Conservation (phyloP, 1,140 invertebrate genomes). For the Radopholus similis region DNA sequence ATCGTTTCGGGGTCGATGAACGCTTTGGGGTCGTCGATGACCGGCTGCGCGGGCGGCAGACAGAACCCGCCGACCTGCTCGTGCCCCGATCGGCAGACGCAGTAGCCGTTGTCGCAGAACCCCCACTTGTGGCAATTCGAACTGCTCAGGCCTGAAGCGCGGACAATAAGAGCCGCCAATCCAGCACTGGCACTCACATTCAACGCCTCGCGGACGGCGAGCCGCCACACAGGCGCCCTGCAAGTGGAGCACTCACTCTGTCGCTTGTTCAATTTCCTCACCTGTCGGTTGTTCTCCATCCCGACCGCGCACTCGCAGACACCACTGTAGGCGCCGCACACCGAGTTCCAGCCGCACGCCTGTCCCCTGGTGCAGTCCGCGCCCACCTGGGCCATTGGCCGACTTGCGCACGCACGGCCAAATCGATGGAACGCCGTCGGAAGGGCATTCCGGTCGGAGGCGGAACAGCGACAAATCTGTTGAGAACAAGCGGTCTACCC, state of each 20-base stretch:
- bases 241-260: background rate
- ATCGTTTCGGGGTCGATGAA: conserved; percentile 13
- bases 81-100: conserved; percentile 47
- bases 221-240: conserved; percentile 19
- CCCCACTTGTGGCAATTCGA: conserved; percentile 48
- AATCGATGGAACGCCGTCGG: conserved; percentile 8
- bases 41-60: conserved; percentile 34
- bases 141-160: conserved; percentile 9
- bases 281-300: conserved; percentile 39
- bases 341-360: conserved; percentile 48
- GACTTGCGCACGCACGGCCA: conserved; percentile 24
- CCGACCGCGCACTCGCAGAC: conserved; percentile 57
- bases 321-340: conserved; percentile 47
- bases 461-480: background rate
- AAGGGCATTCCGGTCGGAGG: conserved; percentile 1
- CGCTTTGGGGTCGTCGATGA: conserved; percentile 36
- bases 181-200: conserved; percentile 8
- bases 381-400: conserved; percentile 38
- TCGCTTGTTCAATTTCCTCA: background rate
- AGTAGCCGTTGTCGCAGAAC: conserved; percentile 58
- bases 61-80: conserved; percentile 34
- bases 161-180: background rate
- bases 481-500: background rate
- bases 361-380: conserved; percentile 48
- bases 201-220: conserved; percentile 9